These are phyloP conservation scores for Aporophyla nigra DNA, from an alignment of 2,888 invertebrate genomes.

Conservation along the genomic window DNA sequence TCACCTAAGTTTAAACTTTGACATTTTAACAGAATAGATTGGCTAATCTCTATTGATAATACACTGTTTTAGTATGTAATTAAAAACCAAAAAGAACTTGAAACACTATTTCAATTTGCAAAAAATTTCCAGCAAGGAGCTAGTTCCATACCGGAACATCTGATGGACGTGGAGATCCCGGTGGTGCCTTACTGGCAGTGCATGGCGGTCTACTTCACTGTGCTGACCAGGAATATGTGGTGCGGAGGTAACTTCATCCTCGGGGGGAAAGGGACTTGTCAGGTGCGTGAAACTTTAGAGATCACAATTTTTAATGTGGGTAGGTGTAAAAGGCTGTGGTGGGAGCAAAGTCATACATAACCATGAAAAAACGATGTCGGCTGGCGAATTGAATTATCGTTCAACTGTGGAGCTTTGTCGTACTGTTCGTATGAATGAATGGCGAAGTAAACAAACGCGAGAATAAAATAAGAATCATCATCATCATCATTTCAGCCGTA, in stretches of 20 bases:
- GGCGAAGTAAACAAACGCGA: not conserved
- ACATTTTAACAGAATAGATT: too few relatives aligned
- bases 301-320: too few relatives aligned
- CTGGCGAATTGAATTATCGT: too few relatives aligned
- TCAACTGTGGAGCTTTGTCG: not conserved
- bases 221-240: constrained; percentile 82
- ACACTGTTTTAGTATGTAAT: not conserved
- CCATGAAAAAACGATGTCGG: too few relatives aligned
- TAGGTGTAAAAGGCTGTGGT: not conserved
- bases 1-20: too few relatives aligned
- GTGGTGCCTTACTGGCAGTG: constrained; percentile 79
- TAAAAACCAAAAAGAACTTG: not conserved
- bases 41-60: too few relatives aligned
- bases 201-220: constrained; percentile 70
- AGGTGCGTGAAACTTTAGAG: constrained; percentile 63
- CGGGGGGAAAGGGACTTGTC: constrained; percentile 85
- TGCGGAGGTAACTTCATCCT: constrained; percentile 85
- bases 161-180: constrained; percentile 83
- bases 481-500: too few relatives aligned
- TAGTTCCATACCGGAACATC: constrained; percentile 79
- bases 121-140: constrained; percentile 80
- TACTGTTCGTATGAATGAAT: not conserved
- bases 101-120: not conserved
- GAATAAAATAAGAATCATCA: too few relatives aligned
- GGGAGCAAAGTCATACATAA: too few relatives aligned